Evolutionary conservation across 2,888 invertebrate species (phyloP).

Genomic region (Lampropteryx suffumata): DNA sequence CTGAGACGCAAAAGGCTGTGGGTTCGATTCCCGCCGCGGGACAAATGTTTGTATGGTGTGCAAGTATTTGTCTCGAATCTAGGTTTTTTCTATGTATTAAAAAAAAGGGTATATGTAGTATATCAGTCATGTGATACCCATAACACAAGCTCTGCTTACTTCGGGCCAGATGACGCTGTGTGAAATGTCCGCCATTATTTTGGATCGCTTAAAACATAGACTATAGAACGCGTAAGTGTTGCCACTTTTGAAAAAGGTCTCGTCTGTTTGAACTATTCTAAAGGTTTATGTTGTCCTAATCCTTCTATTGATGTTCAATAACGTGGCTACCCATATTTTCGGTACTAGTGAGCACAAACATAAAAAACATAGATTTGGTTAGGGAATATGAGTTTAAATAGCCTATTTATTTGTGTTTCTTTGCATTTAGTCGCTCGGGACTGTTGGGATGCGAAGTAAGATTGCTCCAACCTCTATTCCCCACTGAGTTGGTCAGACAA

Average conservation of each 20-base stretch:
- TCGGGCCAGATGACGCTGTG: too few relatives aligned
- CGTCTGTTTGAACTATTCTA: conserved; percentile 16
- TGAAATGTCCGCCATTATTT: too few relatives aligned
- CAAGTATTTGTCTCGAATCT: too few relatives aligned
- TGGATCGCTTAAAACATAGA: too few relatives aligned
- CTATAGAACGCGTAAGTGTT: too few relatives aligned
- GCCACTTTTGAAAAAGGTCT: conserved; percentile 8
- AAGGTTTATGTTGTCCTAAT: conserved; percentile 9
- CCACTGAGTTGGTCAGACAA: neutral
- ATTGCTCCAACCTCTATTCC: neutral
- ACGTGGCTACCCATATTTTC: conserved; percentile 14
- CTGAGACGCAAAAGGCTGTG: too few relatives aligned
- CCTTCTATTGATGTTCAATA: conserved; percentile 17
- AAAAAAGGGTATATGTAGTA: too few relatives aligned
- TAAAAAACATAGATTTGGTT: conserved; percentile 25
- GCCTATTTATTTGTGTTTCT: conserved; percentile 39
- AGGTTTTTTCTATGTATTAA: too few relatives aligned
- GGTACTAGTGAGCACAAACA: conserved; percentile 8
- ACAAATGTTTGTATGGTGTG: too few relatives aligned
- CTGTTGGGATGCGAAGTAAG: conserved; percentile 9
- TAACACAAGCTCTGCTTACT: too few relatives aligned
- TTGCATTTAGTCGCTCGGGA: conserved; percentile 32
- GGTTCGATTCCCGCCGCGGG: too few relatives aligned
- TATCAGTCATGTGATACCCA: too few relatives aligned
- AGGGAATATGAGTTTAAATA: conserved; percentile 36